Base-by-base conservation (phyloP, 2,888 invertebrate genomes). In the Leptarthrus brevirostris region DNA sequence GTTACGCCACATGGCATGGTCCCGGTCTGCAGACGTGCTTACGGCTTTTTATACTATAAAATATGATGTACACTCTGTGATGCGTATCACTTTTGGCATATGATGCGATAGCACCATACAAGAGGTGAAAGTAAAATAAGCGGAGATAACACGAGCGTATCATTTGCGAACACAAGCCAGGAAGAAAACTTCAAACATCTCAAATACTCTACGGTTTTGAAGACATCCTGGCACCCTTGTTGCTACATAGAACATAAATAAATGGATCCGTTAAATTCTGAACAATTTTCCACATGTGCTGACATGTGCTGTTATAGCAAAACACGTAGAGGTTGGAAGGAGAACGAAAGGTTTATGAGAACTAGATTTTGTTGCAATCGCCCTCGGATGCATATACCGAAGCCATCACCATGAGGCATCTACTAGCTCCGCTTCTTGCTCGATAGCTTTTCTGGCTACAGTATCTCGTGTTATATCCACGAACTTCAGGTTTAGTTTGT, bases 281-380 rank as follows among this genome's bases (percentile, higher is more conserved):
- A 76, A 74, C 75, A 76, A 76, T 76, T 76, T 76, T 75, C 76
- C 75, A 76, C 76, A 76, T 76, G 75, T 76, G 76, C 74, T 76
- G 76, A 76, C 76, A 76, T 74, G 74, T 74, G 74, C 75, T 76
- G 69, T 64, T 75, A 70, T 74, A 74, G 70, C 69, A 74, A 75
- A 75, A 30, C 34, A 69, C 20, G 52, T 20, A 8, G 18, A 14
- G 30, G 52, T 14, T 34, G 52, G 69, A 30, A 47, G 69, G 69
- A 69, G 69, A 69, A 20, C 69, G 49, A 16, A 36, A 36, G 58
- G 18, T 18, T 16, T 2, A 61, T n/a, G 36, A 49, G 69, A 14
- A 22, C 18, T 69, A 69, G 49, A 69, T 47, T 69, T 47, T 47
- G 22, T 49, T 49, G 69, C 30, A 69, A 69, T 69, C 52, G 69